Percentiles rank a stretch among this genome's conserved stretches.
Conservation (phyloP, 2,888 invertebrate species). For the Choreutis nemorana region DNA sequence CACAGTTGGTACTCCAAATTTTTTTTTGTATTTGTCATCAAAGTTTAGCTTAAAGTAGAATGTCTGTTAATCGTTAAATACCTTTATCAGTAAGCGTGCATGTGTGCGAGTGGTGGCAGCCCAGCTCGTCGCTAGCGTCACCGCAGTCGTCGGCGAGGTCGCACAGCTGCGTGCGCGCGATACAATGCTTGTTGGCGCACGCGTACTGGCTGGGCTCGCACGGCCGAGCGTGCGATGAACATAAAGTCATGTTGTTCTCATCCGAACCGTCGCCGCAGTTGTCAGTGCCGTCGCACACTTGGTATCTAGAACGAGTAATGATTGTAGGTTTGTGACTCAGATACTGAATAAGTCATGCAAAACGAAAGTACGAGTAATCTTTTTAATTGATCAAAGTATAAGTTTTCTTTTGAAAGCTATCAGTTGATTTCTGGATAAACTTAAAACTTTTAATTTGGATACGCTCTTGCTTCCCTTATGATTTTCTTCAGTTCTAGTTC, state of each 20-base stretch:
- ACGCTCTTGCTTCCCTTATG: no score
- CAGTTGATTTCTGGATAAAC: no score
- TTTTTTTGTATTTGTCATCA: no score
- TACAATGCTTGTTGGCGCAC: constrained; percentile 88
- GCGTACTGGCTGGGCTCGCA: constrained; percentile 85
- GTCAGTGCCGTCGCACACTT: constrained; percentile 90
- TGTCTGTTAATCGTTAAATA: no score
- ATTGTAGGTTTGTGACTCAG: neutral
- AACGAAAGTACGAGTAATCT: neutral
- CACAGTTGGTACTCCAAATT: no score
- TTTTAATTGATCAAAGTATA: no score
- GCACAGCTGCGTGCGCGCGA: constrained; percentile 80
- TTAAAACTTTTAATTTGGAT: no score
- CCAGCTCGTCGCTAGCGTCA: constrained; percentile 88
- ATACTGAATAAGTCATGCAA: neutral
- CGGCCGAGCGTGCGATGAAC: constrained; percentile 76
- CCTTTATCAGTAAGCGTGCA: constrained; percentile 56
- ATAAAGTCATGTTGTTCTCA: constrained; percentile 93
- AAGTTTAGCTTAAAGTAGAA: no score
- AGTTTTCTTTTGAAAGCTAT: no score
- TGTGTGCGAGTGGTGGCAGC: constrained; percentile 78
- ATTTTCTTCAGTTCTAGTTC: no score
- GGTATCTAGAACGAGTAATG: constrained; percentile 67
- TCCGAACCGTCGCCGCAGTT: constrained; percentile 96
- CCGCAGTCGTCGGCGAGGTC: constrained; percentile 92